Base-by-base conservation (phyloP, 2,888 invertebrate species). In the Cephus sareptanus region DNA sequence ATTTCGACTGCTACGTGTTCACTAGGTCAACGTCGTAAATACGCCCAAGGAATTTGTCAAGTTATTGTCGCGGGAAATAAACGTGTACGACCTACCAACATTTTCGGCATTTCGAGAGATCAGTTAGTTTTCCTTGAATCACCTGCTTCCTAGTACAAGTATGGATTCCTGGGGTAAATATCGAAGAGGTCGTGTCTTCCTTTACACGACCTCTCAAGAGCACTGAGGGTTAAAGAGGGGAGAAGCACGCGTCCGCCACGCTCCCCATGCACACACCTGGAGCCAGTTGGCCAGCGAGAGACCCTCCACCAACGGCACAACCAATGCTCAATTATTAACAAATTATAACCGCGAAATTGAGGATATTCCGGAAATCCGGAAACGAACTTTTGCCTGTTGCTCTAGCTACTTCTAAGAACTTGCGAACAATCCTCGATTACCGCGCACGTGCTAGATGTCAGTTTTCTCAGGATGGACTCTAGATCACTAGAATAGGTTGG, bases 171-270 rank as follows among this genome's bases (percentile, higher is more conserved):
- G 56, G 9, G 23, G 56, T 56, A 56, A 56, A 56, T 56, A 15
- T 56, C 56, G 23, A 56, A 56, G 56, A 56, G 9, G 23, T 56
- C 56, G 56, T 56, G 56, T 56, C 56, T 56, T 56, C 56, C 23
- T 56, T 56, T 56, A 56, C 56, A 56, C 56, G 23, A 56, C 56
- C 56, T 56, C 23, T 56, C 56, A 71, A 71, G 71, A 71, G 71
- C 33, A 71, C 33, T 23, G 71, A 71, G 71, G 71, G 71, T 71
- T 80, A 82, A 87, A 84, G 88, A 86, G 87, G 88, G 88, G 88
- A 88, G 87, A 88, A 88, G 88, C 89, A 89, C 89, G 89, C 89
- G 89, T 88, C 89, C 78, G 87, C 87, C 88, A 89, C 88, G 88
- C 87, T 88, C 85, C 88, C 85, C 85, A 86, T 85, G 83, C 85